Evolutionary conservation across 2,888 invertebrate genomes (phyloP), one percentile per base, ranked within the genome.

Genomic region (Linyphia triangularis): DNA sequence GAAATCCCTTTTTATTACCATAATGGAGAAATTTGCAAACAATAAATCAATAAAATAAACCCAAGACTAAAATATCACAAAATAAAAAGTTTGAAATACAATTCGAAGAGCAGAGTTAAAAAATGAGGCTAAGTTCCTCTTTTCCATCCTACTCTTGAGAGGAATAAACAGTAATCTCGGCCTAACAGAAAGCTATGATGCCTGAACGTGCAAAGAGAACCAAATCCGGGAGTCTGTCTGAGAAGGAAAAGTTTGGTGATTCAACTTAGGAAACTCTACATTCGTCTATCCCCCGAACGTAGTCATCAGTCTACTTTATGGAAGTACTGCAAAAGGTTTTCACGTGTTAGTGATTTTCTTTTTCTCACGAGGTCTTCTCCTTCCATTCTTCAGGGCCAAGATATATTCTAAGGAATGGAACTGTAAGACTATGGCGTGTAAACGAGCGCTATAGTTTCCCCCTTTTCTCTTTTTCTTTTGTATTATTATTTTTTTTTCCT

Each of bases 311-410:
- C 63, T 63, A 22, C 40, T 77, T 77, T 77, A 77, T 61, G 63
- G 59, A 16, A 33, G 19, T 13, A 10, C 28, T 24, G 26, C 63
- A 24, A 33, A 69, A 77, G 63, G 63, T 37, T 63, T 77, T 77
- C 77, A 77, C 77, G 77, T 77, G 77, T 77, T 77, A 63, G 63
- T 77, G 77, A 77, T 77, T 77, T 63, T 63, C 63, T 63, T 26
- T 40, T 77, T 77, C 77, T 40, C 77, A 77, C 77, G 77, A 40
- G 28, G 22, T 19, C 51, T 43, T 28, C 28, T 33, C 63, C 24
- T 59, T 19, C 24, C 37, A 57, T 75, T 59, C n/a, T 75, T n/a
- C 22, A 24, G 9, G 33, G 33, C 16, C 16, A 5, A 67, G n/a
- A 30, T 19, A n/a, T 67, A 51, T 51, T 51, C 51, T 2, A 51